A percentile compares a stretch with the other conserved stretches of the same genome.
Conservation (phyloP, 2,113 vertebrate species). For the Carassius gibelio region DNA sequence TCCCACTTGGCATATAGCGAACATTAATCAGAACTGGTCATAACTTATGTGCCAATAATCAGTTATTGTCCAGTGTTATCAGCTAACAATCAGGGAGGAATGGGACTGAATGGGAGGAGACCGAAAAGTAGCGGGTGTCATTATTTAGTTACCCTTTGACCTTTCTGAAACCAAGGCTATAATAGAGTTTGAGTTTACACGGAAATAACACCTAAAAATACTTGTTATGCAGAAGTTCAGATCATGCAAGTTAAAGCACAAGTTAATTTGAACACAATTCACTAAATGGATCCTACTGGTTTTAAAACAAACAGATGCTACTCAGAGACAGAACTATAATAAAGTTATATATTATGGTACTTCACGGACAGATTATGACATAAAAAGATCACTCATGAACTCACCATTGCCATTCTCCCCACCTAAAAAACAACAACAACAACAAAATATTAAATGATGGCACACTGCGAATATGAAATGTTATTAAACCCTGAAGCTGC, state of each 20-base stretch:
- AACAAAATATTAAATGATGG: neutral
- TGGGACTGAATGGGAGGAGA: neutral
- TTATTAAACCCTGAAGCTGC: neutral
- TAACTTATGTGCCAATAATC: neutral
- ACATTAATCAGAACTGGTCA: slow-evolving; percentile 46
- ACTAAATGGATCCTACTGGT: neutral
- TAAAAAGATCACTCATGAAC: slow-evolving; percentile 38
- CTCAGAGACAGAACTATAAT: slow-evolving; percentile 20
- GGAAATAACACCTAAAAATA: neutral
- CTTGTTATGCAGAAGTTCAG: neutral
- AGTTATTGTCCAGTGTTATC: neutral
- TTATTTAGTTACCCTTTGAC: neutral
- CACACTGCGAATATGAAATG: neutral
- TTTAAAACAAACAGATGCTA: neutral
- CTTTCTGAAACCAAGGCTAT: neutral
- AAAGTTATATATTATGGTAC: neutral
- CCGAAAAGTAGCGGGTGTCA: too few species aligned
- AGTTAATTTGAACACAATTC: neutral
- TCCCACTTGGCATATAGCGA: neutral
- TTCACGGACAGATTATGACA: neutral
- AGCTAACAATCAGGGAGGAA: neutral
- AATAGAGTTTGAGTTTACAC: neutral
- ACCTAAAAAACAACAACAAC: slow-evolving; percentile 59
- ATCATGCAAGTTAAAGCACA: neutral
- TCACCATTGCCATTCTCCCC: slow-evolving; percentile 62